Base-by-base conservation (phyloP, 2,797 vertebrate species). In the Falco columbarius region DNA sequence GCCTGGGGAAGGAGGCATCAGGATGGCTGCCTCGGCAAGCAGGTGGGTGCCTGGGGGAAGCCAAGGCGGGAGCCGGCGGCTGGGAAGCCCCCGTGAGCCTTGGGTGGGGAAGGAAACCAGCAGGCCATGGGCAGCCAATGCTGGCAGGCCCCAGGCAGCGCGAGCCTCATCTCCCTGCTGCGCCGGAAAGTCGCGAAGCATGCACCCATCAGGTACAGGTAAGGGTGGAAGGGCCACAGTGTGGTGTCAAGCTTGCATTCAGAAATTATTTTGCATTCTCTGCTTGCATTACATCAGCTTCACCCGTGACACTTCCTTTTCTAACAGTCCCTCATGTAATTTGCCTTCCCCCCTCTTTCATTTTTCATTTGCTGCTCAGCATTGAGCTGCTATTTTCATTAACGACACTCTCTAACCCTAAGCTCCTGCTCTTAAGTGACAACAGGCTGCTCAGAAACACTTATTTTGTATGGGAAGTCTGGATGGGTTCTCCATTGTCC, bases 101-200 rank as follows among this genome's bases (percentile, higher is more conserved):
- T 17, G 34, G 26, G 22, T 29, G 27, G 75, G 26, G 49, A 42
- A 29, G 15, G 27, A 74, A 55, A 47, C 18, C 40, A 54, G 30
- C 46, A 30, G 0, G 0, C 10, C 8, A 8, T 1, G 10, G 58
- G 52, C 40, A 42, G 65, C 34, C 40, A 44, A 13, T 0, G 1
- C 56, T 15, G 36, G 47, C 15, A 40, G 30, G 30, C 29, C 14
- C 26, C 46, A 23, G 42, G 36, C 32, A 2, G 20, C 26, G 23
- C 24, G 16, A 0, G 1, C 38, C 27, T 49, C 3, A 29, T 30
- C 20, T 23, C 9, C 63, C 16, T 24, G 12, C 30, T 23, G 52
- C 32, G 3, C 1, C 17, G 14, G n/a, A 13, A 38, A 56, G 9
- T 40, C 15, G 27, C 1, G 0, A 70, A 55, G 34, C 3, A 0